Percentiles rank a stretch among this genome's conserved stretches.
Conservation (phyloP, 2,797 vertebrate genomes). For the Anguilla obscura region DNA sequence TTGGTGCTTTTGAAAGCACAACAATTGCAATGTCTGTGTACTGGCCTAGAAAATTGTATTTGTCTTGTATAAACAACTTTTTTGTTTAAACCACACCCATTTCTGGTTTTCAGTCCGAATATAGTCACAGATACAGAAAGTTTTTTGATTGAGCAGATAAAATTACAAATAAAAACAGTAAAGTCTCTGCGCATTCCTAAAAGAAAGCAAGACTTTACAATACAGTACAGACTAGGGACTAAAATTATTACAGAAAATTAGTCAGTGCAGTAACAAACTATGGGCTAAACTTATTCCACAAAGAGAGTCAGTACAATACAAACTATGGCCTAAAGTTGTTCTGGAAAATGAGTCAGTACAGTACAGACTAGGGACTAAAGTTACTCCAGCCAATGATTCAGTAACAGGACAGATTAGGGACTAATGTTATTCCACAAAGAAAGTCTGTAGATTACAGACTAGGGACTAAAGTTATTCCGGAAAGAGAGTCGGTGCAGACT, state of each 20-base stretch:
- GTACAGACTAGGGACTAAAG: not conserved
- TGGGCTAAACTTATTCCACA: not conserved
- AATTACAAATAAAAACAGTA: too few species aligned
- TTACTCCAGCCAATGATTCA: not conserved
- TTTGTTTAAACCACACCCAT: too few species aligned
- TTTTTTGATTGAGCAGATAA: too few species aligned
- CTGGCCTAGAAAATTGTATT: too few species aligned
- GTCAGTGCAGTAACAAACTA: not conserved
- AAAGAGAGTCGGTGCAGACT: not conserved
- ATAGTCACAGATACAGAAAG: too few species aligned
- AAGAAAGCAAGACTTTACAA: not conserved
- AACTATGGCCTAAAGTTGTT: not conserved
- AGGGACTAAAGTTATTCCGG: not conserved
- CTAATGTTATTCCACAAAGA: not conserved
- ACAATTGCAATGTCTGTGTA: too few species aligned
- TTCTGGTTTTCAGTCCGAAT: too few species aligned
- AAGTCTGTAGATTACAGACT: not conserved
- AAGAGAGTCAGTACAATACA: not conserved
- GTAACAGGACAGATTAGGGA: not conserved
- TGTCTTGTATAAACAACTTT: too few species aligned
- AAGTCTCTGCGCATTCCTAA: too few species aligned
- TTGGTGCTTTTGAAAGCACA: too few species aligned
- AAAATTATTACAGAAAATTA: not conserved
- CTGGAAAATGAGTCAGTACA: not conserved
- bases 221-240: not conserved